Conservation (phyloP, 64 coral and sea anemone genomes). For the Catalaphyllia jardinei region DNA sequence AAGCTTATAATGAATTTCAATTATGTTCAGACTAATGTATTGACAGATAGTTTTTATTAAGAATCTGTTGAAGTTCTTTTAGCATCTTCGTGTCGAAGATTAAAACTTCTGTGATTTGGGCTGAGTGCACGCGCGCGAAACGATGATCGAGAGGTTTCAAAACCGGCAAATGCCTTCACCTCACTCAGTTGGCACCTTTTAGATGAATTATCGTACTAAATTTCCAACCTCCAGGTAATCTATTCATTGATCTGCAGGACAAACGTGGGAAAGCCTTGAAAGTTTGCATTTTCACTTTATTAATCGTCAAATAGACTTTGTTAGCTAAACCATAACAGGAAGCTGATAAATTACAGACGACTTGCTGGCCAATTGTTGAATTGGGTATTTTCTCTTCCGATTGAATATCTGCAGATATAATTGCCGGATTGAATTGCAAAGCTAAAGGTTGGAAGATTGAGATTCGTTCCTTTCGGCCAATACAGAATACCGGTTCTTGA, state of each 20-base stretch:
- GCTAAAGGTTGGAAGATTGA: neutral
- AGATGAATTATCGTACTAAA: no score
- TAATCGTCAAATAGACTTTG: no score
- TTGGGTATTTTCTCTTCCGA: neutral
- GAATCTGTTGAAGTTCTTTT: neutral
- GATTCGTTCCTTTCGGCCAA: neutral
- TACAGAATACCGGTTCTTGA: neutral
- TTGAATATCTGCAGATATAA: neutral
- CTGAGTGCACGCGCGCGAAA: no score
- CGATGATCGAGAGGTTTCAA: no score
- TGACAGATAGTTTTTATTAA: neutral
- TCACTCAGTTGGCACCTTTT: no score
- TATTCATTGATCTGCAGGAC: no score
- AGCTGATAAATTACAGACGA: neutral
- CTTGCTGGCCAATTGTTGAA: neutral
- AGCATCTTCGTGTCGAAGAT: neutral
- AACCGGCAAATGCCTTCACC: no score
- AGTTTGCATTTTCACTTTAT: no score
- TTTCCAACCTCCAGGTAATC: no score
- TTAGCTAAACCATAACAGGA: no score
- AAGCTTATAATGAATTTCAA: conserved; percentile 25
- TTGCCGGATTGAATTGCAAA: conserved; percentile 1
- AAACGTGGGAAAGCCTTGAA: no score
- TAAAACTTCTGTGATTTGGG: no score
- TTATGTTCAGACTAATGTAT: neutral